Conservation (phyloP, 2,113 vertebrate species). For the Cariama cristata region DNA sequence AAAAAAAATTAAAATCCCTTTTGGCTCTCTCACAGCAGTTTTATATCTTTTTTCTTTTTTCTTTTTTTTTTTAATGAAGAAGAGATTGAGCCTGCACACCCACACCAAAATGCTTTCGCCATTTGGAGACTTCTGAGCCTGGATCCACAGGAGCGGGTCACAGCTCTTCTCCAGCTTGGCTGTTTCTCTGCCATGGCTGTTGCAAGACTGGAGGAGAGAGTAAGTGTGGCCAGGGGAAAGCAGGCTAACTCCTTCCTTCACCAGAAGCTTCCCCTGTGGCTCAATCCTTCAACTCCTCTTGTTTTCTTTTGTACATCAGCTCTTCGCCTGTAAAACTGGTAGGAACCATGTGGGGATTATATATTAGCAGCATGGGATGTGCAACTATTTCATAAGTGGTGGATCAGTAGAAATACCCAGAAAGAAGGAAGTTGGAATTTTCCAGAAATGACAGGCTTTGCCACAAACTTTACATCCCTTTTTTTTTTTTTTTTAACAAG, state of each 20-base stretch:
- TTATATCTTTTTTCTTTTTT: background rate
- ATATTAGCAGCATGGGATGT: background rate
- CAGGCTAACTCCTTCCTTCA: background rate
- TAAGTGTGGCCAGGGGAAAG: background rate
- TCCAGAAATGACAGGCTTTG: conserved; percentile 18
- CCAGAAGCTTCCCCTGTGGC: background rate
- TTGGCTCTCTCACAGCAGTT: background rate
- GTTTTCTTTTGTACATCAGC: background rate
- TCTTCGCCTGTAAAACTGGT: background rate
- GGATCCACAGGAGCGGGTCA: background rate
- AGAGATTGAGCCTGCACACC: background rate
- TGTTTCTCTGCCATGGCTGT: background rate
- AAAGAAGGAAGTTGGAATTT: background rate
- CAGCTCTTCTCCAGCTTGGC: background rate
- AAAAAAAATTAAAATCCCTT: background rate
- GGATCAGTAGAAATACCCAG: background rate
- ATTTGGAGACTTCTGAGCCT: background rate
- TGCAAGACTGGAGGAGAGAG: background rate
- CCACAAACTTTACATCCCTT: background rate
- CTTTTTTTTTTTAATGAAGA: background rate
- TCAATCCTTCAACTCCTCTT: background rate
- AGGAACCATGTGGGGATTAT: background rate
- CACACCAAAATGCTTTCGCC: background rate
- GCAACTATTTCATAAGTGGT: background rate
- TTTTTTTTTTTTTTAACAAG: background rate